Evolutionary conservation across 2,888 invertebrate genomes (phyloP), one percentile per base, ranked within the genome.

Genomic region (Drosophila tripunctata): DNA sequence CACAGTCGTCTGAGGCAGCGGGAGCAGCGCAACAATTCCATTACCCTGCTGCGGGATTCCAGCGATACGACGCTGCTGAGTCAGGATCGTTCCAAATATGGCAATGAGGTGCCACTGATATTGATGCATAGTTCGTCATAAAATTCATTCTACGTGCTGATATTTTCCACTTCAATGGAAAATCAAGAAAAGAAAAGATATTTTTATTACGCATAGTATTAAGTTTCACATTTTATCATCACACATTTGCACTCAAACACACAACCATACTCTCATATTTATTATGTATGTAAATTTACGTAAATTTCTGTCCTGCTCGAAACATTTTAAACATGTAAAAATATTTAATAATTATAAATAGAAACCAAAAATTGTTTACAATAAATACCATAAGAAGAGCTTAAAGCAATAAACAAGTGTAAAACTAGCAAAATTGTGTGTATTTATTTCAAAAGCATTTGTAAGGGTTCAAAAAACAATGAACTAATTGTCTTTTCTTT

Each of bases 1-100:
- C 91, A 94, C 81, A 94, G 93, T 67, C 89, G 83, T 6, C 78
- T 89, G 31, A 65, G 88, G 15, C 77, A 75, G 10, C 72, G 70
- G 14, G 85, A 85, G 33, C 55, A 77, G 27, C 81, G 79, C 7
- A 75, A 68, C 45, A 61, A 75, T 35, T 71, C 83, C 8, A 67
- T 77, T 7, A 63, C 70, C 33, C 69, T 77, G 35, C 40, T 80
- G 33, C 61, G 68, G 7, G 80, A 77, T 12, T 70, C 63, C 56
- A 87, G 79, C 67, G 75, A 82, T 27, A 54, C 78, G 3, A 65
- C 76, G 2, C 57, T 81, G 3, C 67, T 79, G 17, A 61, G 67
- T 4, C 67, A 72, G 36, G 68, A 78, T 6, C 65, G 51, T 14
- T 56, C 40, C 14, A 50, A 62, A 36, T 66, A 65, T 12, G 44